A percentile compares a stretch with the other conserved stretches of the same genome.
Evolutionary conservation across 2,888 invertebrate species (phyloP).

Genomic region (Didymodactylos carnosus): DNA sequence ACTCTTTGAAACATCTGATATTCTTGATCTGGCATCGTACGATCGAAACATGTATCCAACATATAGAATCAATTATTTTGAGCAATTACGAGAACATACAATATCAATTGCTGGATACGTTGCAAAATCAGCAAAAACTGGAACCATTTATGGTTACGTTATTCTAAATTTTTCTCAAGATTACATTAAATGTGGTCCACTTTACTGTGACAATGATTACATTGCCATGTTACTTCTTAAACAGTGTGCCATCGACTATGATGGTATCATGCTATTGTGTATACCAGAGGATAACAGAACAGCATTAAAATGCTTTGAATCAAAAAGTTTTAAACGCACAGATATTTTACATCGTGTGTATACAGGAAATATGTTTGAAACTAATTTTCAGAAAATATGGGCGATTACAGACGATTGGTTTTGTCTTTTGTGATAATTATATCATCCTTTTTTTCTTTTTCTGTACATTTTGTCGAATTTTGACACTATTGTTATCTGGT

Average conservation of each 20-base stretch:
- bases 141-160: neutral
- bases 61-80: neutral
- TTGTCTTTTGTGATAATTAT: no score
- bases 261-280: neutral
- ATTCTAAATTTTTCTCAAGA: neutral
- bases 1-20: neutral
- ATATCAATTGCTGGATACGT: neutral
- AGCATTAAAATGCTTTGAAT: neutral
- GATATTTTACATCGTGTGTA: neutral
- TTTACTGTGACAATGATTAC: neutral
- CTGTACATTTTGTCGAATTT: no score
- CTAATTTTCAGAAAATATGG: neutral
- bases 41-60: neutral
- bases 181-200: neutral
- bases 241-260: neutral
- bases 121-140: neutral
- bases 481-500: no score
- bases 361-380: neutral
- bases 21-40: neutral
- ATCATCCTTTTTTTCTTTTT: no score
- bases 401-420: neutral
- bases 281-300: neutral
- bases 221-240: neutral
- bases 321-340: neutral
- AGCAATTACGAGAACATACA: neutral